A percentile compares a stretch with the other conserved stretches of the same genome.
These are phyloP conservation scores for Paramuricea clavata DNA, from an alignment of 92 coral and sea anemone species.

Conservation along the genomic window DNA sequence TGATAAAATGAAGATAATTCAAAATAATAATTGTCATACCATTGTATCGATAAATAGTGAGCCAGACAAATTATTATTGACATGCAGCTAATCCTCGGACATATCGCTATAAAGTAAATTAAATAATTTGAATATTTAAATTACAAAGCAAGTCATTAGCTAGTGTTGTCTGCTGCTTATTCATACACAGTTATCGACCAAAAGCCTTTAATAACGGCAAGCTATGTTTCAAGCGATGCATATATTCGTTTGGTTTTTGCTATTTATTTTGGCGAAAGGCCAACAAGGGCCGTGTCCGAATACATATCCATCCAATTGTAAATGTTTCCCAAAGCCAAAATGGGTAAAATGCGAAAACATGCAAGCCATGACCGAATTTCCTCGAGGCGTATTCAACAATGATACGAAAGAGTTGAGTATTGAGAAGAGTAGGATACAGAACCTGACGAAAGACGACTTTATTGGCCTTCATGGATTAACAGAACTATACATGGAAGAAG, in stretches of 20 bases:
- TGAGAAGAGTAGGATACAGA: background rate
- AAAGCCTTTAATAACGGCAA: too few species aligned
- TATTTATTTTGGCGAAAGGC: background rate
- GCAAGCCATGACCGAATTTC: background rate
- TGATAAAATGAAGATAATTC: too few species aligned
- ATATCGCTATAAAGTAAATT: too few species aligned
- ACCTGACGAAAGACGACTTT: constrained; percentile 7
- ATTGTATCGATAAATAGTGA: too few species aligned
- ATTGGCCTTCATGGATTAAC: background rate
- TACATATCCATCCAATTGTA: background rate
- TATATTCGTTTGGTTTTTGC: background rate
- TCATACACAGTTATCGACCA: too few species aligned
- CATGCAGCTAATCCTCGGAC: too few species aligned
- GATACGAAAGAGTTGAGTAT: constrained; percentile 2
- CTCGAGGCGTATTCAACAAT: constrained; percentile 7
- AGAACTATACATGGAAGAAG: background rate
- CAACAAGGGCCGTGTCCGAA: background rate
- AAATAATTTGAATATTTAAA: too few species aligned
- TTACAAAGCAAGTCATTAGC: too few species aligned
- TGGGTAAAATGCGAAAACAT: background rate
- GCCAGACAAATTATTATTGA: too few species aligned
- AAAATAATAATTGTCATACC: too few species aligned
- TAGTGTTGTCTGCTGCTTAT: too few species aligned
- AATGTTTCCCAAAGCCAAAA: background rate
- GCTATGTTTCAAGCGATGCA: background rate